These are phyloP conservation scores for Phymatocera aterrima DNA, from an alignment of 2,888 invertebrate species.

Conservation along the genomic window DNA sequence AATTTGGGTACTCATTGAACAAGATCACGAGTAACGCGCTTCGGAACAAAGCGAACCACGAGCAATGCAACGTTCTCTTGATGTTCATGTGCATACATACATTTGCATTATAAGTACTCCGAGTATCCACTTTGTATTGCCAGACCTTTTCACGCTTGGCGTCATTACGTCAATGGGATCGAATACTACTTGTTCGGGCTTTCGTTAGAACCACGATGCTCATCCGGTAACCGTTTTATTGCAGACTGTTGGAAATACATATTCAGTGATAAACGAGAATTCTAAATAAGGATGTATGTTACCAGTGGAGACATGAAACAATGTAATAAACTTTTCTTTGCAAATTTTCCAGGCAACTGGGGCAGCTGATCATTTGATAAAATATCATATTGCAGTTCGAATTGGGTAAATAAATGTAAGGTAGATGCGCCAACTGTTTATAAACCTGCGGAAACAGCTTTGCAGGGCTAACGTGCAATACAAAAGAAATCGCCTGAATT, in stretches of 20 bases:
- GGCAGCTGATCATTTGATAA: not conserved
- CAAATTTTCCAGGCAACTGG: not conserved
- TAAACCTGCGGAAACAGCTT: constrained; percentile 2
- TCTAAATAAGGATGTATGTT: not conserved
- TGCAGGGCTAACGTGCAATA: not conserved
- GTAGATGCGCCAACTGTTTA: not conserved
- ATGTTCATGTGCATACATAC: constrained; percentile 11
- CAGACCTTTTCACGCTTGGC: not conserved
- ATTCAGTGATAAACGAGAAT: not conserved
- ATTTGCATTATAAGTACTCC: constrained; percentile 18
- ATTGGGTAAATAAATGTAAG: no score
- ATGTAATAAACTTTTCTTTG: not conserved
- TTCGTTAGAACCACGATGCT: constrained; percentile 5
- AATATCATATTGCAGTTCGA: not conserved
- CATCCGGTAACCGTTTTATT: not conserved
- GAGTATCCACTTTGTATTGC: not conserved
- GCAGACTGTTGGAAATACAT: not conserved
- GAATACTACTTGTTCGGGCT: not conserved
- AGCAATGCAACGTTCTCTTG: not conserved
- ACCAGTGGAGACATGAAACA: not conserved
- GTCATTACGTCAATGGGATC: constrained; percentile 18
- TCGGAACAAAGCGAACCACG: not conserved
- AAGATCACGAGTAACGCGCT: not conserved
- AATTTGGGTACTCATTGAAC: not conserved
- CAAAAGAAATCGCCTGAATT: not conserved